These are phyloP conservation scores for Acleris emargana DNA, from an alignment of 2,888 invertebrate species.

Conservation along the genomic window DNA sequence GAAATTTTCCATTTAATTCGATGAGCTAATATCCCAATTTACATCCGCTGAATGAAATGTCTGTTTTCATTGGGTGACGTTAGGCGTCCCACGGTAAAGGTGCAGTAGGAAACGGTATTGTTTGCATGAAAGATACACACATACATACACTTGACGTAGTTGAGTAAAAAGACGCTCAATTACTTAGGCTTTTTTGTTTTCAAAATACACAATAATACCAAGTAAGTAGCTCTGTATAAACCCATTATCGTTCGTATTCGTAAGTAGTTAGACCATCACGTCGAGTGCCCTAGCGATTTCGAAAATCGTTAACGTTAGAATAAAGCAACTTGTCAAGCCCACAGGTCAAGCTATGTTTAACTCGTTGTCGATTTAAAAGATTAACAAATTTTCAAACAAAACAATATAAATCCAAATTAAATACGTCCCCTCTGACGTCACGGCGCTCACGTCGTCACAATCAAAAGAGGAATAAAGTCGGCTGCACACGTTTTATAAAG, in stretches of 20 bases:
- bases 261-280: too few species aligned
- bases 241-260: too few species aligned
- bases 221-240: too few species aligned
- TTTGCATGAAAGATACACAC: not conserved
- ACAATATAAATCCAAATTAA: slow-evolving; percentile 40
- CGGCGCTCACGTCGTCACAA: slow-evolving; percentile 68
- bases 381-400: not conserved
- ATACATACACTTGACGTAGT: too few species aligned
- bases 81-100: not conserved
- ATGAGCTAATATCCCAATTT: slow-evolving; percentile 48
- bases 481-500: slow-evolving; percentile 50
- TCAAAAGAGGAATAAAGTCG: slow-evolving; percentile 73
- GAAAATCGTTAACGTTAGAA: too few species aligned
- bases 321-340: too few species aligned
- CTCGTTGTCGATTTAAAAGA: not conserved
- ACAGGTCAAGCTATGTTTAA: not conserved
- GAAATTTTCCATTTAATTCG: slow-evolving; percentile 38
- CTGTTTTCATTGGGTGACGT: not conserved
- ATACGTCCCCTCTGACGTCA: slow-evolving; percentile 49
- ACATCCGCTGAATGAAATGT: slow-evolving; percentile 38
- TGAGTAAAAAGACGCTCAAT: too few species aligned
- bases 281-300: too few species aligned
- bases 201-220: too few species aligned
- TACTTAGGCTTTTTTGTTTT: too few species aligned
- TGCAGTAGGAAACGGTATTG: not conserved